Percentiles rank a stretch among this genome's conserved stretches.
Conservation (phyloP, 2,113 vertebrate species). For the Columbina picui region DNA sequence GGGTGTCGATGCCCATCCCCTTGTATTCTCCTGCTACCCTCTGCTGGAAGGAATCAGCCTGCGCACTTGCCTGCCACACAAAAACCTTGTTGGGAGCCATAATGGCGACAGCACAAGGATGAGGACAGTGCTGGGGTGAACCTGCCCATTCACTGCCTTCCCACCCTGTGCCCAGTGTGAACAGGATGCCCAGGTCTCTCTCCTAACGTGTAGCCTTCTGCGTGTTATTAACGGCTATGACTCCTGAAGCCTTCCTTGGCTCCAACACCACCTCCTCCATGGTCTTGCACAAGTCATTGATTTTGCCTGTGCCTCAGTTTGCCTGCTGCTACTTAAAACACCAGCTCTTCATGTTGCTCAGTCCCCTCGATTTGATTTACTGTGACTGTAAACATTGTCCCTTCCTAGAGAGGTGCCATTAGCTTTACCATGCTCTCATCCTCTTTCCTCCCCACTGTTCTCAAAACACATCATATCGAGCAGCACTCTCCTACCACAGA, state of each 20-base stretch:
- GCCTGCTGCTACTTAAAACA: neutral
- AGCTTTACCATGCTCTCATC: neutral
- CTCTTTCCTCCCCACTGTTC: neutral
- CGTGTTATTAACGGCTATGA: neutral
- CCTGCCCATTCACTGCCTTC: rapidly evolving
- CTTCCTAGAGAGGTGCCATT: neutral
- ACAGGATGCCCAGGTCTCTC: rapidly evolving
- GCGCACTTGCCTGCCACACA: neutral
- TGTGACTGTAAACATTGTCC: neutral
- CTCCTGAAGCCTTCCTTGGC: neutral
- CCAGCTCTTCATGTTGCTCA: neutral
- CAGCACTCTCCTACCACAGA: rapidly evolving
- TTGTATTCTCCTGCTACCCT: slow-evolving; percentile 55
- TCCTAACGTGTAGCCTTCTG: neutral
- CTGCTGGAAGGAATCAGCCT: slow-evolving; percentile 63
- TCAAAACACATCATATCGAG: neutral
- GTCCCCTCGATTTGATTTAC: neutral
- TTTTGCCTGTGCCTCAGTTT: neutral
- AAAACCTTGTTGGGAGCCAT: neutral
- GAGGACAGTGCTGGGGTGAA: rapidly evolving
- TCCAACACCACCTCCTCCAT: neutral
- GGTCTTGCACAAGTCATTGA: neutral
- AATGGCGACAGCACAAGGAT: rapidly evolving
- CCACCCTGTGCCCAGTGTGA: rapidly evolving
- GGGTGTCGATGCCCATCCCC: neutral